Base-by-base conservation (phyloP, 2,888 invertebrate genomes). In the Escarpia spicata region DNA sequence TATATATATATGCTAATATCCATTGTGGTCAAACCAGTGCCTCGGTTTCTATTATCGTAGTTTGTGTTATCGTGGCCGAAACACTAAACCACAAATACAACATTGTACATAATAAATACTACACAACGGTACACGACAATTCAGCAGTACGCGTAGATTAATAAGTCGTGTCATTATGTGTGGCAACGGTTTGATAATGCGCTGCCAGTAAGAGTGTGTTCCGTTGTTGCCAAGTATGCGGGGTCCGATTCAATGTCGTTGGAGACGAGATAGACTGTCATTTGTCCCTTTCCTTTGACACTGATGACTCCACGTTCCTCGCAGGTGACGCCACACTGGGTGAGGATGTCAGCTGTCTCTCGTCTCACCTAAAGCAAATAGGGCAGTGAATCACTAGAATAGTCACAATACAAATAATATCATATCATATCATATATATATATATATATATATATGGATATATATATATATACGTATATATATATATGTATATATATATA, bases 281-380 rank as follows among this genome's bases (percentile, higher is more conserved):
- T 94, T 31, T 91, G 98, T 43, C 98, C 98, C 96, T 99, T 99
- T 91, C 99, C 99, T 96, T 99, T 99, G 12, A 99, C 98, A 95
- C 97, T 98, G 3, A 98, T 99, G 0, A 98, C 98, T 0, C 99
- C 99, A 37, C 99, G 97, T 95, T 98, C 98, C 95, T 98, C 98
- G 94, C 98, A 98, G 94, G 97, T 97, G 96, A 98, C 98, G 1
- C 98, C 98, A 3, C 98, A 98, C 93, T 97, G 97, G 97, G 98
- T 98, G 90, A 99, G 97, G 92, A 98, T 97, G 95, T 98, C 97
- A 0, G 98, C 98, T 9, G 98, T 98, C 94, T 97, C 97, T 94
- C 97, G 97, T 93, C 98, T 96, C 94, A 98, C 97, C 98, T 98
- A 96, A 75, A 94, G n/a, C 44, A 91, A 45, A 75, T 26, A 26